Conservation (phyloP, 2,797 vertebrate genomes). For the Coreius guichenoti region DNA sequence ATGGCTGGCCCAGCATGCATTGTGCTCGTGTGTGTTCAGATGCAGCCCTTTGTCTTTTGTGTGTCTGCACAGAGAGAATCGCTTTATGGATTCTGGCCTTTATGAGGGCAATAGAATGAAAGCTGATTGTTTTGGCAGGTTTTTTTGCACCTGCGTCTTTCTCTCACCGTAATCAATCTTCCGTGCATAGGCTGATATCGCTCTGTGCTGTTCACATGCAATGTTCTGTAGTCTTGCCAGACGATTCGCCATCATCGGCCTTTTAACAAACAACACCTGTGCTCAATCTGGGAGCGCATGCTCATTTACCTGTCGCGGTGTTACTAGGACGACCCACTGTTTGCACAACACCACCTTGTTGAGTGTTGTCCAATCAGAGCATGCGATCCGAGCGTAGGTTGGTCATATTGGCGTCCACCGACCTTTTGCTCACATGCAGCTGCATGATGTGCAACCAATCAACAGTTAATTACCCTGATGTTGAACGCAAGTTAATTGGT, state of each 20-base stretch:
- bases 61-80: background rate
- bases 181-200: constrained; percentile 21
- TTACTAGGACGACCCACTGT: constrained; percentile 7
- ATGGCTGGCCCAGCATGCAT: constrained; percentile 20
- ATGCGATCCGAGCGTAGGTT: background rate
- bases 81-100: constrained; percentile 4
- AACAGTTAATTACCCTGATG: constrained; percentile 40
- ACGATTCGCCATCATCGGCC: background rate
- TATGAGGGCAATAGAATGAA: constrained; percentile 10
- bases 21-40: background rate
- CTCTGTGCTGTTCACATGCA: background rate
- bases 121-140: constrained; percentile 31
- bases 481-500: constrained; percentile 16
- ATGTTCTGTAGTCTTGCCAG: constrained; percentile 23
- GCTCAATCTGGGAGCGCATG: constrained; percentile 14
- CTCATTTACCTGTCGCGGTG: constrained; percentile 18
- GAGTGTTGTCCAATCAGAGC: constrained; percentile 7
- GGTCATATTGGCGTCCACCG: background rate
- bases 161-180: constrained; percentile 46
- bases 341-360: background rate
- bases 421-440: constrained; percentile 17
- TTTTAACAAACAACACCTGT: constrained; percentile 45
- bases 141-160: constrained; percentile 44
- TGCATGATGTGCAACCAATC: constrained; percentile 23
- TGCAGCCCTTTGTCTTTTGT: constrained; percentile 5